Evolutionary conservation across 2,888 invertebrate species (phyloP), one percentile per base, ranked within the genome.

Genomic region (Catocala sponsa): DNA sequence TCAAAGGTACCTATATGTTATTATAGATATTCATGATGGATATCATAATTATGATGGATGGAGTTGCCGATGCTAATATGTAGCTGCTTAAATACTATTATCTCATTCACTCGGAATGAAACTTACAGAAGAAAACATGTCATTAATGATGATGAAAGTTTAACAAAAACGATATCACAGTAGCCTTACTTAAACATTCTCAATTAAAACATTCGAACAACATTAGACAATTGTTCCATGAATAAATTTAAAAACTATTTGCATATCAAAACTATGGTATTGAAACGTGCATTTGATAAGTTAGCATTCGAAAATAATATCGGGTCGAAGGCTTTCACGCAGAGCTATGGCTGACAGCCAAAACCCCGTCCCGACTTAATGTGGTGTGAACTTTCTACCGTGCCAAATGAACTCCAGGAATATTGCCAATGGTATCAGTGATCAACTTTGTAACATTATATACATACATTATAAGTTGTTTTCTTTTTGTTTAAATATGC

Each of bases 301-400:
- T 66, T 64, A 68, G 59, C 79, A 80, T 82, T 80, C 74, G 82
- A 83, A 86, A 86, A 82, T 80, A 79, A 82, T 79, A 78, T 68
- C 72, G 75, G 69, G 74, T 76, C 66, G 74, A 70, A 63, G 68
- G 67, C 76, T 74, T 66, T 65, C 76, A 72, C 74, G 79, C 58
- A 78, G 78, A 72, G 63, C 69, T 69, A 81, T 92, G 91, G 92
- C 91, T 76, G 65, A 51, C 63, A 72, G 90, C 91, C 92, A 91
- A 91, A 82, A 82, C 75, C 80, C 76, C 80, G 76, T 74, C 72
- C 76, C 70, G 78, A 79, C 80, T 87, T 89, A 91, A 91, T 91
- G 86, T 88, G 83, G 90, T 91, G 91, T 87, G 87, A 92, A 91
- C 82, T 86, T 89, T 85, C 85, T 80, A 79, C 85, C 75, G 72